phyloP scores from a whole-genome alignment of 1,140 invertebrate species.

The Diuraphis noxia region DNA sequence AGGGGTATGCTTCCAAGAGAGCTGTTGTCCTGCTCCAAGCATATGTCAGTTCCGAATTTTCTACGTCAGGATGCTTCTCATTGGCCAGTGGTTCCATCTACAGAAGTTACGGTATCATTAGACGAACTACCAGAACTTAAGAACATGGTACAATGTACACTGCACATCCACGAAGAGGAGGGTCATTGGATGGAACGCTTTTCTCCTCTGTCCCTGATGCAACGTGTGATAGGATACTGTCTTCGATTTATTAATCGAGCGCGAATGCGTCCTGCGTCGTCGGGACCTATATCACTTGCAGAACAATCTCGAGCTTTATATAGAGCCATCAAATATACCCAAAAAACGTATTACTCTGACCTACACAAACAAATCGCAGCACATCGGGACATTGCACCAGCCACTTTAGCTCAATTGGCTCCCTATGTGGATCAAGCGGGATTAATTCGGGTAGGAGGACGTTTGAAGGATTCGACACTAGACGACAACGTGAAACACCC shows the following conservation, averaged over 20 bases:
- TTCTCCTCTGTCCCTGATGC: neutral
- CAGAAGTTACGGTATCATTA: too few relatives aligned
- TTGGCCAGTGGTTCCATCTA: neutral
- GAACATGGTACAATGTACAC: too few relatives aligned
- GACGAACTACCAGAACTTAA: neutral
- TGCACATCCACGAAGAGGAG: neutral
- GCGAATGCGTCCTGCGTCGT: neutral
- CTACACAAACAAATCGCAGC: neutral
- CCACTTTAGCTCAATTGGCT: neutral
- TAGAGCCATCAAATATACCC: neutral
- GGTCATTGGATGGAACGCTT: neutral
- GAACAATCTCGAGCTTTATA: neutral
- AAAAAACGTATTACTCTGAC: neutral
- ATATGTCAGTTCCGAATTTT: too few relatives aligned
- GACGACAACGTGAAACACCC: slow-evolving; percentile 51
- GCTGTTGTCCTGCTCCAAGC: too few relatives aligned
- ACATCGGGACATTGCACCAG: neutral
- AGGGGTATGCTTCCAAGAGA: too few relatives aligned
- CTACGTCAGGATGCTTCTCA: neutral
- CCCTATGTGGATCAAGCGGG: slow-evolving; percentile 55
- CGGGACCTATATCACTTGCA: neutral
- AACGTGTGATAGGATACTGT: neutral
- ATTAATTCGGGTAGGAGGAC: slow-evolving; percentile 54
- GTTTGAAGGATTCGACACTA: slow-evolving; percentile 47
- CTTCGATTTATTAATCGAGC: neutral